phyloP scores from a whole-genome alignment of 2,113 vertebrate species.

The Anseranas semipalmata region DNA sequence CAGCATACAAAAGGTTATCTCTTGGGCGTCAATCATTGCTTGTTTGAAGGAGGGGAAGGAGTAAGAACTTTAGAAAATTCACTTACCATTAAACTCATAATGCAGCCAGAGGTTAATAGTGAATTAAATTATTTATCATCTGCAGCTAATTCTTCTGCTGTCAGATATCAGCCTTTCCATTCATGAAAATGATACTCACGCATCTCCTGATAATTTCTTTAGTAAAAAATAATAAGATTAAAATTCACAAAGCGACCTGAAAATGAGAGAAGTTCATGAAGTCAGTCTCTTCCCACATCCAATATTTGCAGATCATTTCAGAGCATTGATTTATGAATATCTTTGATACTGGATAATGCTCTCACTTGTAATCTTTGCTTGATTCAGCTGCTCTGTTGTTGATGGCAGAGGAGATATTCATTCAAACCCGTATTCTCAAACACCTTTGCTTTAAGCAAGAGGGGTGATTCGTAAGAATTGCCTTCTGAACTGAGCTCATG shows the following conservation, averaged over 20 bases:
- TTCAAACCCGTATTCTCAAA: neutral
- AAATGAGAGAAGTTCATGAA: neutral
- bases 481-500: neutral
- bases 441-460: neutral
- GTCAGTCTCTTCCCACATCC: neutral
- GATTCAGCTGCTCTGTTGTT: constrained; percentile 19
- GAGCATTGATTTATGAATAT: neutral
- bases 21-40: neutral
- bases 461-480: neutral
- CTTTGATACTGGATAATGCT: neutral
- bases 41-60: neutral
- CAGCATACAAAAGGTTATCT: neutral
- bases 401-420: neutral
- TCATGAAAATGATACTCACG: neutral
- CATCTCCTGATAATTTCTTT: neutral
- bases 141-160: neutral
- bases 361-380: neutral
- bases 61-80: neutral
- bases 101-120: neutral
- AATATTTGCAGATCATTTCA: neutral
- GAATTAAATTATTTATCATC: neutral
- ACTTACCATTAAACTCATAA: neutral
- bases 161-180: neutral
- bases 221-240: neutral
- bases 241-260: neutral